Evolutionary conservation across 1,140 invertebrate genomes (phyloP).

Genomic region (Tachypleus tridentatus): DNA sequence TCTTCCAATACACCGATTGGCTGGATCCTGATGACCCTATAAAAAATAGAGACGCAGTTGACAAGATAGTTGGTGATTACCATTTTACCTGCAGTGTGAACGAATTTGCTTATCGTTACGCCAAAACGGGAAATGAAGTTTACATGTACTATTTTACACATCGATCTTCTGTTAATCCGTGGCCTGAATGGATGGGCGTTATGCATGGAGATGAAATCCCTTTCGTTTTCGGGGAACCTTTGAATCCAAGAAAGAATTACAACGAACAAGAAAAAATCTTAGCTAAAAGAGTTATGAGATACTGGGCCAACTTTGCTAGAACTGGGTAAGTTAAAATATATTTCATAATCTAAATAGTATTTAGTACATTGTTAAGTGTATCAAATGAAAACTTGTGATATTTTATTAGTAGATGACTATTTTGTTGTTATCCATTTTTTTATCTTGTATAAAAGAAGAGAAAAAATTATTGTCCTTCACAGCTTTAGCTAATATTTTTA

Average conservation of each 20-base stretch:
- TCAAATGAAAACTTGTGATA: too few species aligned
- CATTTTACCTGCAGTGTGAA: slow-evolving; percentile 93
- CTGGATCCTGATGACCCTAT: slow-evolving; percentile 68
- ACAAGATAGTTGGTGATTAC: slow-evolving; percentile 93
- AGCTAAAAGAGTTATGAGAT: slow-evolving; percentile 76
- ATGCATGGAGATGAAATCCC: slow-evolving; percentile 94
- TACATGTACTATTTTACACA: slow-evolving; percentile 95
- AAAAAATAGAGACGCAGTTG: slow-evolving; percentile 66
- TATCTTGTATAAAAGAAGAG: too few species aligned
- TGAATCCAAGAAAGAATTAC: slow-evolving; percentile 65
- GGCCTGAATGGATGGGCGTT: slow-evolving; percentile 92
- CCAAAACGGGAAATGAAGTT: slow-evolving; percentile 73
- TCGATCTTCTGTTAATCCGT: slow-evolving; percentile 66
- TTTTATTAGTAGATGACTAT: too few species aligned
- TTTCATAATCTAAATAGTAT: too few species aligned
- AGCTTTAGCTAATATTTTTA: too few species aligned
- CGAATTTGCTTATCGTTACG: slow-evolving; percentile 71
- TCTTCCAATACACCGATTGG: slow-evolving; percentile 90
- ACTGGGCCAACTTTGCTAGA: slow-evolving; percentile 92
- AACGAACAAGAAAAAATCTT: slow-evolving; percentile 63
- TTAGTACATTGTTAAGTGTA: too few species aligned
- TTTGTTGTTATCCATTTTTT: too few species aligned
- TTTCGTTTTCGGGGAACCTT: slow-evolving; percentile 85
- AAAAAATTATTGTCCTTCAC: too few species aligned
- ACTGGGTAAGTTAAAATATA: slow-evolving; percentile 60